A percentile compares a stretch with the other conserved stretches of the same genome.
Conservation (phyloP, 2,797 vertebrate species). For the Darevskia nairensis region DNA sequence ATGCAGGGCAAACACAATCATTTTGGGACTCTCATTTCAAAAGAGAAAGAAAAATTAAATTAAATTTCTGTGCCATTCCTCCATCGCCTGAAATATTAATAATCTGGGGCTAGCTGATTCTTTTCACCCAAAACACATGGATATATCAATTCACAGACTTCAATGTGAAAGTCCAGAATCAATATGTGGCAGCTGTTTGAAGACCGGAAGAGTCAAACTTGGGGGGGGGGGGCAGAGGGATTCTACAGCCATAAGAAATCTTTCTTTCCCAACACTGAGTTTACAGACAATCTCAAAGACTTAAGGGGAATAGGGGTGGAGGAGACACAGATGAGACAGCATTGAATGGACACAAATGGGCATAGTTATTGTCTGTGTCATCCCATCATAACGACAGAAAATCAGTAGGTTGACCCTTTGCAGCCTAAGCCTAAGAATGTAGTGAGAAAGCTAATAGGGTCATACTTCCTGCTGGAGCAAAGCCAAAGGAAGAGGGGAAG, state of each 20-base stretch:
- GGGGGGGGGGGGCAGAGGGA: neutral
- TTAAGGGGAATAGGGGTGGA: neutral
- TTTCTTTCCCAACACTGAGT: neutral
- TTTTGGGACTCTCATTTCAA: conserved; percentile 26
- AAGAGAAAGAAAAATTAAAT: neutral
- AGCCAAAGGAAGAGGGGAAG: neutral
- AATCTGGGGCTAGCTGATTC: neutral
- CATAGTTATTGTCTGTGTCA: neutral
- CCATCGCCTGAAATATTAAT: neutral
- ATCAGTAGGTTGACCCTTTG: conserved; percentile 13
- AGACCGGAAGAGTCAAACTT: neutral
- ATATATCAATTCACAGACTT: neutral
- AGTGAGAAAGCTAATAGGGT: neutral
- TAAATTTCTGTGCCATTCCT: neutral
- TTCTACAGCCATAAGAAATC: neutral
- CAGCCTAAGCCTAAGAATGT: neutral
- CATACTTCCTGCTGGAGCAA: conserved; percentile 46
- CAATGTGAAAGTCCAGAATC: neutral
- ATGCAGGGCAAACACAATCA: conserved; percentile 31
- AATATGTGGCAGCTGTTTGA: neutral
- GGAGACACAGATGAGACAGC: neutral
- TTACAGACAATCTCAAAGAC: neutral
- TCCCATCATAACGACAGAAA: neutral
- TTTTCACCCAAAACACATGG: neutral
- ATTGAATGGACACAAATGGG: neutral